Evolutionary conservation across 2,888 invertebrate species (phyloP).

Genomic region (Eulithis prunata): DNA sequence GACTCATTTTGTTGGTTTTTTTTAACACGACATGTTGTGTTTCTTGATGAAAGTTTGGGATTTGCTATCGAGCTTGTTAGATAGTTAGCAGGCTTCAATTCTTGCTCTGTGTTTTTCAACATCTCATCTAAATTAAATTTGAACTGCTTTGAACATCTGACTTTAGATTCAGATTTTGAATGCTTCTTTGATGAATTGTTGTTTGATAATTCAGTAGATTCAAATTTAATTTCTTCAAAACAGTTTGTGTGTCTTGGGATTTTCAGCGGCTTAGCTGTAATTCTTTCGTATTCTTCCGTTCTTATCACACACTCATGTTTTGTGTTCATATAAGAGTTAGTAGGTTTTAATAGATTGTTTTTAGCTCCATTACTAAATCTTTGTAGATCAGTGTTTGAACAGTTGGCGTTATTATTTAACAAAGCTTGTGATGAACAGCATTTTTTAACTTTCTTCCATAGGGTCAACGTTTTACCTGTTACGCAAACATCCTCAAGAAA

Average conservation of each 20-base stretch:
- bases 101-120: background rate
- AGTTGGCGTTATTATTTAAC: background rate
- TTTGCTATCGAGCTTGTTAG: background rate
- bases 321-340: background rate
- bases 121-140: no score
- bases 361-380: background rate
- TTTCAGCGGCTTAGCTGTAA: no score
- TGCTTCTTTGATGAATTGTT: background rate
- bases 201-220: background rate
- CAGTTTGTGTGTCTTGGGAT: background rate
- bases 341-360: background rate
- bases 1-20: background rate
- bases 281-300: background rate
- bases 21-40: background rate
- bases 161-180: background rate
- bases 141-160: background rate
- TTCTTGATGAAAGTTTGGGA: background rate
- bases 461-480: background rate
- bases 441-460: slow-evolving; percentile 13
- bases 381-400: background rate
- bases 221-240: background rate
- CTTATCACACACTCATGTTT: background rate
- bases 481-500: slow-evolving; percentile 2
- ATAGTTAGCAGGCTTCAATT: background rate
- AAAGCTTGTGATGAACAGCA: background rate